Base-by-base conservation (phyloP, 1,140 invertebrate genomes). In the Thaumetopoea pityocampa region DNA sequence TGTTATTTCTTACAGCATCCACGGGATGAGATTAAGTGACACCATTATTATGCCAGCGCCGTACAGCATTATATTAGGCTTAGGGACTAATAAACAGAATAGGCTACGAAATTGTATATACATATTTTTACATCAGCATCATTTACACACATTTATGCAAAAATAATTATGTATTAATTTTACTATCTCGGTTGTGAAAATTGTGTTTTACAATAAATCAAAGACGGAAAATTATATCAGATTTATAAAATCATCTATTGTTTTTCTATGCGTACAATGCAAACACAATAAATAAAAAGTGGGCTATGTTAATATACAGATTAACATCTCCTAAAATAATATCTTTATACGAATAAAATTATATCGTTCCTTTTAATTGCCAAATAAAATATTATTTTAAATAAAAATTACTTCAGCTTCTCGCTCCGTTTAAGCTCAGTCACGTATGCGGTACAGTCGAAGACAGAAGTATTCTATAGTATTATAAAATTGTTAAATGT, bases 291-390 rank as follows among this genome's bases (percentile, higher is more conserved):
- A 36, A 29, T 37, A 43, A 20, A 19, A 20, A 29, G n/a, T n/a
- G 18, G 22, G 12, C 16, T 37, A 28, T 23, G 8, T 19, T 37
- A 20, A 37, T 36, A 49, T 55, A 51, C 14, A 58, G 67, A 76
- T 72, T 57, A 67, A 46, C 47, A 80, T 78, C 66, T 59, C 42
- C 51, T 55, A 69, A 64, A 65, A 71, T 76, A 72, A 81, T 73
- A 81, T 69, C 72, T 81, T 67, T 77, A 81, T 77, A 59, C 23
- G 49, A 60, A 59, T 62, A 64, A 65, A 81, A 81, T 81, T 69
- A 70, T 68, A 69, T 68, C 58, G 77, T 79, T 63, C 46, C 52
- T 55, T 54, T 65, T 67, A 72, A 74, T 71, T 72, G 57, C 51
- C 67, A 51, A 68, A 74, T 67, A 68, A 56, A 80, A 78, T 77